Evolutionary conservation across 2,797 vertebrate genomes (phyloP), one percentile per base, ranked within the genome.

Genomic region (Malurus leucopterus): DNA sequence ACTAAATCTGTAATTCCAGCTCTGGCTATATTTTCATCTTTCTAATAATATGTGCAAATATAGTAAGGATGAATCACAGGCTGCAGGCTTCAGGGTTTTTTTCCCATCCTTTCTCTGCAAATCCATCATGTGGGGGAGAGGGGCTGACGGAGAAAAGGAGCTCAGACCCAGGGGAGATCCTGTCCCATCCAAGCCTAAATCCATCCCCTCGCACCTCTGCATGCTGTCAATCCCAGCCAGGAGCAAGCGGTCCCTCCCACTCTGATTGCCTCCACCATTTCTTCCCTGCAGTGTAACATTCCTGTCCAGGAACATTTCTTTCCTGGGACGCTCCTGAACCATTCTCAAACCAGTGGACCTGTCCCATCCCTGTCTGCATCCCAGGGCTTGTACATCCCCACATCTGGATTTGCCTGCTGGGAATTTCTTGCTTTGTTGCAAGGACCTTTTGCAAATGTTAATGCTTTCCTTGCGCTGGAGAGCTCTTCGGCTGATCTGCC

Each of bases 371-470:
- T 1, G 3, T 59, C 40, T n/a, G 22, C 67, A 59, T 38, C 63
- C 44, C 8, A 1, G 40, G 19, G 8, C 19, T 72, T 38, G 15
- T 32, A 40, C 53, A 32, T 62, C 34, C 46, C 59, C 55, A 46
- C 51, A 54, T 91, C 59, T 47, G 89, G 69, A 65, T 83, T 93
- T 91, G 90, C 95, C 88, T 68, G 61, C 81, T 54, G 81, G 92
- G 73, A 91, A 11, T 61, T 41, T 67, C 86, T 87, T 55, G 69
- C 84, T 83, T 79, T 88, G 83, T 94, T 59, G 59, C 67, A 44
- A 74, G 91, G 94, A 95, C 94, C 90, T 93, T 93, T 94, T 70
- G 82, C 82, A 93, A 95, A 95, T 95, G 94, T 95, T 94, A 95
- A 95, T 93, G 86, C 67, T 93, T 94, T 93, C 84, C 70, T 77